Evolutionary conservation across 2,113 vertebrate genomes (phyloP), one percentile per base, ranked within the genome.

Genomic region (Romanogobio albipinnatus): DNA sequence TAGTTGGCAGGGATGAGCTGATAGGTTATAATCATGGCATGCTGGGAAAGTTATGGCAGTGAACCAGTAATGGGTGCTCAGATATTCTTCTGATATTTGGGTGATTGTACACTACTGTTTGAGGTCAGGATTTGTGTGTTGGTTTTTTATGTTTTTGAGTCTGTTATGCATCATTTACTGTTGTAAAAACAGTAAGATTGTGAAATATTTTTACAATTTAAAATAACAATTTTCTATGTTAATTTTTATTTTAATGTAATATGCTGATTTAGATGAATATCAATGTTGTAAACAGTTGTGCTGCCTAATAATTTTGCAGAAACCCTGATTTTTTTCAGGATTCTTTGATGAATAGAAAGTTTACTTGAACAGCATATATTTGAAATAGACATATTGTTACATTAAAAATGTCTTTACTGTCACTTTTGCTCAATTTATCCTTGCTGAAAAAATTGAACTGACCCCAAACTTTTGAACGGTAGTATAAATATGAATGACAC

Each of bases 1-100:
- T 59, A 82, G 58, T 51, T 85, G 74, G 82, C 76, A 86, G 81
- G 84, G 61, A 86, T 81, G 84, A 80, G 62, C 71, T 76, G 75
- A 83, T 74, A 70, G 74, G 59, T 59, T 61, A 71, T 78, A 82
- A 58, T 11, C 75, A n/a, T 7, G 33, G 74, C 85, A 88, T 86
- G 88, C 84, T 82, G 84, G 82, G 83, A 79, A 77, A 29, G 36
- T 59, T 64, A 78, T 84, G 86, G 86, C 88, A 89, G 84, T 89
- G 84, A 86, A 81, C 49, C 80, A 71, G 53, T 43, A 76, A 87
- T 89, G 86, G 70, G 80, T 83, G 84, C 77, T 66, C 19, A 81
- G 26, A 56, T 45, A 36, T 81, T n/a, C 39, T 15, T 74, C 56
- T 33, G 56, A 47, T 76, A 33, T 19, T 51, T 75, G 2, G 22